Evolutionary conservation across 2,888 invertebrate species (phyloP), one percentile per base, ranked within the genome.

Genomic region (Conops quadrifasciatus): DNA sequence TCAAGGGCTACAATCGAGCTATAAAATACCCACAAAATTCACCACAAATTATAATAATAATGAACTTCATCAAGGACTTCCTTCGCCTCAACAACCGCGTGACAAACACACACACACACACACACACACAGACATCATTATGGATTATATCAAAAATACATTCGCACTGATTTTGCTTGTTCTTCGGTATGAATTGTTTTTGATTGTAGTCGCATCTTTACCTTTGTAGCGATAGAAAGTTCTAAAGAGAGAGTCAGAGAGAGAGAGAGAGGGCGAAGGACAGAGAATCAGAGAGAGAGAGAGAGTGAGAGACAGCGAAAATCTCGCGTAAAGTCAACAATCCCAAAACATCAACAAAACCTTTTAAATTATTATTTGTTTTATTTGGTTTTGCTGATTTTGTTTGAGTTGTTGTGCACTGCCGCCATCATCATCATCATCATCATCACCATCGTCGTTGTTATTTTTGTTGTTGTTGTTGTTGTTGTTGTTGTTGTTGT

Each of bases 1-100:
- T 5, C 24, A 26, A 24, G 43, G 21, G 21, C 13, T 1, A 36
- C 30, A 7, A 36, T n/a, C 19, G 53, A 28, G 59, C 47, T 19
- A 68, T 59, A 58, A 49, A 72, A 72, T 64, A 59, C 70, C 62
- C 59, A 64, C 66, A 59, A 66, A 75, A 81, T 80, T 77, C 75
- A 81, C 82, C 81, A 79, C 82, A 82, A 81, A 81, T 81, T 81
- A 79, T 82, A 81, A 81, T 82, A 80, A 81, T 82, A 82, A 81
- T 81, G 80, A 81, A 81, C 77, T 76, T 65, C 53, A 67, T 72
- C 64, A 70, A 49, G 15, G 24, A 53, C 21, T 19, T 53, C 15
- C n/a, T 24, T 58, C 28, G 24, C 36, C 30, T 26, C 15, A 62
- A 24, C 43, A 58, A 58, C 21, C 1, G 26, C 15, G 43, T 21